Evolutionary conservation across 2,113 vertebrate genomes (phyloP).

Genomic region (Xenopus laevis): DNA sequence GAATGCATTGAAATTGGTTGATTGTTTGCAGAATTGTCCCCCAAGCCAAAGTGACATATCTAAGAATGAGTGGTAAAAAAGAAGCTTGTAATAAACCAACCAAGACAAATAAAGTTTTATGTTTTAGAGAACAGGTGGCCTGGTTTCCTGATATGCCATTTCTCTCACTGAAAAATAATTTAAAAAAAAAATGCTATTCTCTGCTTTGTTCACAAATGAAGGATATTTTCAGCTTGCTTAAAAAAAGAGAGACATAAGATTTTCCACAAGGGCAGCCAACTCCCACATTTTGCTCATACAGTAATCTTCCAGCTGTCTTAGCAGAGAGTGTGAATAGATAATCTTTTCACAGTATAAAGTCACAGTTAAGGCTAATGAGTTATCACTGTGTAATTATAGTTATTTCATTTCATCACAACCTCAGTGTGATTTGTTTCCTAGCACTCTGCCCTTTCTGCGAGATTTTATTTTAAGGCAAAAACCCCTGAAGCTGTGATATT

Average conservation of each 20-base stretch:
- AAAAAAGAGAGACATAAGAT: slow-evolving; percentile 12
- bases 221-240: neutral
- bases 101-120: too few species aligned
- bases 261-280: slow-evolving; percentile 5
- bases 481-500: too few species aligned
- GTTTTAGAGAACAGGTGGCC: too few species aligned
- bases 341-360: slow-evolving; percentile 27
- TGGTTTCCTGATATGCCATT: neutral
- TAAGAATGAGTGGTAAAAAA: too few species aligned
- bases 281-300: slow-evolving; percentile 3
- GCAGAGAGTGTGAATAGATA: slow-evolving; percentile 15
- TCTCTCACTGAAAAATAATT: neutral
- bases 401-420: slow-evolving; percentile 38
- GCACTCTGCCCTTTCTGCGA: slow-evolving; percentile 10
- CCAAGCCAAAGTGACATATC: too few species aligned
- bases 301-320: slow-evolving; percentile 24
- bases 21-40: too few species aligned
- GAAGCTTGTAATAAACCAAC: too few species aligned
- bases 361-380: slow-evolving; percentile 35
- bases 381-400: slow-evolving; percentile 41
- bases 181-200: neutral
- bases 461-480: slow-evolving; percentile 4
- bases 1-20: too few species aligned
- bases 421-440: slow-evolving; percentile 35
- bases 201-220: slow-evolving; percentile 3